Evolutionary conservation across 2,113 vertebrate genomes (phyloP).

Genomic region (Plectropomus leopardus): DNA sequence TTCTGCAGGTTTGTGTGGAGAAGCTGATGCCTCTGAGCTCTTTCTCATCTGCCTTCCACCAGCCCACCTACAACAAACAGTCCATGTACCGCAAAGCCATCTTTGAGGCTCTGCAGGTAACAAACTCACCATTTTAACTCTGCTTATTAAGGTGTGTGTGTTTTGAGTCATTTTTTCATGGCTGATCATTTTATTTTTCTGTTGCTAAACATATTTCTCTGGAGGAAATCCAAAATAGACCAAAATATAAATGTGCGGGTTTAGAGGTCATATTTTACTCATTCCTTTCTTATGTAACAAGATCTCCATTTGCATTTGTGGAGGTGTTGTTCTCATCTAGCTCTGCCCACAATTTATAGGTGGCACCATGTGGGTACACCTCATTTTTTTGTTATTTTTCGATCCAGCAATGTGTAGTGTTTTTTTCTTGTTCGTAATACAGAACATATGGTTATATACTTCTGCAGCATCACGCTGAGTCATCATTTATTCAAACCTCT

Average conservation of each 20-base stretch:
- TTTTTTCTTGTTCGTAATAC: background rate
- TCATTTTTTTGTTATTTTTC: slow-evolving; percentile 24
- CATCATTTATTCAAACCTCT: background rate
- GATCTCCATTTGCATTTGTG: slow-evolving; percentile 50
- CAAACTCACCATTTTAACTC: background rate
- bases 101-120: slow-evolving; percentile 96
- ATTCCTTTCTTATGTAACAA: slow-evolving; percentile 33
- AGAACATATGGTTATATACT: slow-evolving; percentile 14
- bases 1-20: slow-evolving; percentile 93
- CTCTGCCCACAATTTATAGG: slow-evolving; percentile 41
- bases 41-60: slow-evolving; percentile 95
- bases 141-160: background rate
- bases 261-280: slow-evolving; percentile 14
- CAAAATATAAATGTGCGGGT: slow-evolving; percentile 6
- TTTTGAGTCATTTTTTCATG: background rate
- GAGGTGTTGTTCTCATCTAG: slow-evolving; percentile 43
- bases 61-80: slow-evolving; percentile 98
- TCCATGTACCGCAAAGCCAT: slow-evolving; percentile 99
- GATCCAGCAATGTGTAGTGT: background rate
- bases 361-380: slow-evolving; percentile 33
- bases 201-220: background rate
- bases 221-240: slow-evolving; percentile 1
- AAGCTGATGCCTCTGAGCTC: slow-evolving; percentile 94
- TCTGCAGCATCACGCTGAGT: background rate
- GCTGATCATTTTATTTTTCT: background rate